Percentiles rank a stretch among this genome's conserved stretches.
Conservation (phyloP, 2,113 vertebrate genomes). For the Tautogolabrus adspersus region DNA sequence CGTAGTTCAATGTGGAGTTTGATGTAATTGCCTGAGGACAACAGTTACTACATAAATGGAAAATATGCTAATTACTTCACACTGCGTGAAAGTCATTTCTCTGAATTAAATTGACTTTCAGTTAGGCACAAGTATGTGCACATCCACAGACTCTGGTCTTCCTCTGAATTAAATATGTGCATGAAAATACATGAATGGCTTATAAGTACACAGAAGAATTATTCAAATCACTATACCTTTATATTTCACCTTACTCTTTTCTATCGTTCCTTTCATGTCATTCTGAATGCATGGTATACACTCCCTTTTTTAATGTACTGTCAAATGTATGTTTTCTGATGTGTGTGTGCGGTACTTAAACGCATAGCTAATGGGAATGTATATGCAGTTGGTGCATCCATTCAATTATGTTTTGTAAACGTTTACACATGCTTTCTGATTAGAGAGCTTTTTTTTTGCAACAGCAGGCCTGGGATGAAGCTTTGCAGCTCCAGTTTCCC, state of each 20-base stretch:
- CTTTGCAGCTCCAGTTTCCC: background rate
- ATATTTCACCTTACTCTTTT: background rate
- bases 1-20: slow-evolving; percentile 31
- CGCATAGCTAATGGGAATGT: background rate
- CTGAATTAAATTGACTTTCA: slow-evolving; percentile 45
- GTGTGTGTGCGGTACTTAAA: too few species aligned
- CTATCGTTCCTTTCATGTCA: background rate
- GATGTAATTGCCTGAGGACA: slow-evolving; percentile 46
- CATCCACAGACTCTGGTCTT: background rate
- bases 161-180: slow-evolving; percentile 3
- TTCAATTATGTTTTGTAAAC: background rate
- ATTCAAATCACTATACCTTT: too few species aligned
- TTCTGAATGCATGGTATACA: background rate
- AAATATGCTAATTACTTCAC: slow-evolving; percentile 61
- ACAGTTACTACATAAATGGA: slow-evolving; percentile 59
- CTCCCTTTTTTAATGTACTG: too few species aligned
- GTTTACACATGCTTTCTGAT: background rate
- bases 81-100: slow-evolving; percentile 41
- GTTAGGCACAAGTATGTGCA: background rate
- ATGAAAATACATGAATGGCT: background rate
- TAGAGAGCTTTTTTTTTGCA: background rate
- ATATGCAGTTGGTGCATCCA: background rate
- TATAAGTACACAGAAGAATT: background rate
- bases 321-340: too few species aligned
- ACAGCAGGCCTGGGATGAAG: background rate